Evolutionary conservation across 2,888 invertebrate species (phyloP), one percentile per base, ranked within the genome.

Genomic region (Stictocephala bisonia): DNA sequence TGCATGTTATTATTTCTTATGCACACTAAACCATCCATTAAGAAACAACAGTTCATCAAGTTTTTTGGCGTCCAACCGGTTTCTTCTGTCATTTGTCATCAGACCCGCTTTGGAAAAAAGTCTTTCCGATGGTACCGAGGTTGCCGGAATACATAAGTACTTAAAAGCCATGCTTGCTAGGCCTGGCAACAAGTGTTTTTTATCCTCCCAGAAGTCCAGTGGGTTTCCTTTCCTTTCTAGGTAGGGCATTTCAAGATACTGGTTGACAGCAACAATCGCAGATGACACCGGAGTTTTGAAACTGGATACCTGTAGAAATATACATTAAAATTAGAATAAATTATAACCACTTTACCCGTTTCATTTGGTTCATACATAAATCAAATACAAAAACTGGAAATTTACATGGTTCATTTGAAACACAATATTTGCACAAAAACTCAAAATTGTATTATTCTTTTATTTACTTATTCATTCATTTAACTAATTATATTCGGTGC

Each of bases 21-120:
- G 35, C 11, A 11, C 35, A 35, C 11, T 35, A 11, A 35, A 35
- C 35, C 35, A 35, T 35, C 41, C 9, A 7, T 66, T 66, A 3
- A 66, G 15, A 44, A 66, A 66, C n/a, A 66, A n/a, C 15, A 66
- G 15, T 44, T 66, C 3, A 13, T 60, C 40, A 2, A 66, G 26
- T 44, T 66, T 66, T 66, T 66, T 26, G 0, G 66, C 1, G 6
- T 2, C 9, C 18, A 66, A 6, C 4, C 66, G 24, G 22, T 66
- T 66, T 44, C 66, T 24, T 7, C 66, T 22, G 20, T 66, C 48
- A 44, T 66, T 66, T 2, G 48, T 48, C 1, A 66, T n/a, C 22
- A 40, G 18, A 1, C 40, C 60, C 13, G 60, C 60, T 18, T 2
- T 31, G 9, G 60, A 60, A 60, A 60, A 60, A 2, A 60, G 18